Evolutionary conservation across 2,797 vertebrate genomes (phyloP), one percentile per base, ranked within the genome.

Genomic region (Numenius phaeopus): DNA sequence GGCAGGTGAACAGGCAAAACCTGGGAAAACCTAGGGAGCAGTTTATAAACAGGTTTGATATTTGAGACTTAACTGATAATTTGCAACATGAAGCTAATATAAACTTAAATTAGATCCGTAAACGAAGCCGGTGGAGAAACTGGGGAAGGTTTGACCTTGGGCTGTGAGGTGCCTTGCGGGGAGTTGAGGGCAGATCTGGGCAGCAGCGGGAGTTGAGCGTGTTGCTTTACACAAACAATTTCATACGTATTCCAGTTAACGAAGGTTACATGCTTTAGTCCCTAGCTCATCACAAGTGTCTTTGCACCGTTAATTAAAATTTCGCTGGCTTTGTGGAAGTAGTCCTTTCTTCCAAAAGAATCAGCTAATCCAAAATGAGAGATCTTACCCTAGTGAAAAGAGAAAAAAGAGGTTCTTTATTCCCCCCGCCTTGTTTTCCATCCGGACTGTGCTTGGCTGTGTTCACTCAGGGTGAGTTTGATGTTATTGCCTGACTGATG

Each of bases 181-280:
- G 52, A 39, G 16, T 19, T 0, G 2, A 52, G 65, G 42, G 70
- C 65, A 88, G 65, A 78, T 6, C 40, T 40, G 23, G 49, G 8
- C 3, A 1, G 40, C 58, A 26, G 15, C 2, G 20, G 49, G n/a
- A 67, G 27, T 11, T 76, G 39, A 40, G n/a, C 4, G 0, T 8
- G 23, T 16, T 58, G 46, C 44, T 58, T 84, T 39, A 9, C 9
- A 37, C 57, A 7, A 7, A 54, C 23, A 7, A 54, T 20, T 65
- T 76, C 39, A 64, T 47, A 59, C 29, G 40, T 15, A 18, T 22
- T 59, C 64, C 55, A 10, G 32, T 50, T 66, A 52, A 17, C 3
- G 3, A 3, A 11, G 73, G 83, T 34, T n/a, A 17, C 5, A 0
- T 37, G 62, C 46, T 69, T 54, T 65, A 82, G 37, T 30, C 17